Evolutionary conservation across 2,797 vertebrate genomes (phyloP).

Genomic region (Premnoplex brunnescens): DNA sequence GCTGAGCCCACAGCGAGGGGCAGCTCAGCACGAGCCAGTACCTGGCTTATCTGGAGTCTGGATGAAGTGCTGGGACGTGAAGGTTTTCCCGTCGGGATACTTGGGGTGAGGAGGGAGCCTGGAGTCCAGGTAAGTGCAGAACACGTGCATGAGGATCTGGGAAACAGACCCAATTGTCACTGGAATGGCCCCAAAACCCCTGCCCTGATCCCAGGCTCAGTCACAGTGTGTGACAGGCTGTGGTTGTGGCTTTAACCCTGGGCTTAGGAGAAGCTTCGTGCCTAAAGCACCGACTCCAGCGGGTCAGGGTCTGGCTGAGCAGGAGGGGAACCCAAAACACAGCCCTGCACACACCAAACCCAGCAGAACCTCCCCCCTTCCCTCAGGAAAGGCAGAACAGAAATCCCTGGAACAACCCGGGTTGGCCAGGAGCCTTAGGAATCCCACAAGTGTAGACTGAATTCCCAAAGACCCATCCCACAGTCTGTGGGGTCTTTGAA

Average conservation of each 20-base stretch:
- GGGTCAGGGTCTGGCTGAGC: background rate
- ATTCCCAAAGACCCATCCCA: fast-evolving
- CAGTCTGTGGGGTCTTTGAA: background rate
- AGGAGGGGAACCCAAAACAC: fast-evolving
- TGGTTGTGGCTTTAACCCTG: background rate
- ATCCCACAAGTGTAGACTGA: background rate
- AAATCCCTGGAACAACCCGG: background rate
- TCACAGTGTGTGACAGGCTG: background rate
- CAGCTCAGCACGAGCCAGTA: background rate
- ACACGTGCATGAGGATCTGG: conserved; percentile 93
- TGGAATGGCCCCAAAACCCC: background rate
- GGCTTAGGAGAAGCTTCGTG: background rate
- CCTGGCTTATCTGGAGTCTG: conserved; percentile 95
- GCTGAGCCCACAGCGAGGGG: fast-evolving
- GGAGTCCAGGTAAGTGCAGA: conserved; percentile 96
- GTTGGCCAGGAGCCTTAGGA: fast-evolving
- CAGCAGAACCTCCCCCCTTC: background rate
- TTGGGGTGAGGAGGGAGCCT: conserved; percentile 95
- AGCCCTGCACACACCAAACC: background rate
- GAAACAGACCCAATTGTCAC: background rate
- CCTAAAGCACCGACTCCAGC: background rate
- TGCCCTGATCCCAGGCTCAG: fast-evolving
- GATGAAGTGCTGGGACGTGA: conserved; percentile 94
- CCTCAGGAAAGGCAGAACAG: background rate
- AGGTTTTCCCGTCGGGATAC: conserved; percentile 96